Conservation (phyloP, 2,888 invertebrate species). For the Tinea trinotella region DNA sequence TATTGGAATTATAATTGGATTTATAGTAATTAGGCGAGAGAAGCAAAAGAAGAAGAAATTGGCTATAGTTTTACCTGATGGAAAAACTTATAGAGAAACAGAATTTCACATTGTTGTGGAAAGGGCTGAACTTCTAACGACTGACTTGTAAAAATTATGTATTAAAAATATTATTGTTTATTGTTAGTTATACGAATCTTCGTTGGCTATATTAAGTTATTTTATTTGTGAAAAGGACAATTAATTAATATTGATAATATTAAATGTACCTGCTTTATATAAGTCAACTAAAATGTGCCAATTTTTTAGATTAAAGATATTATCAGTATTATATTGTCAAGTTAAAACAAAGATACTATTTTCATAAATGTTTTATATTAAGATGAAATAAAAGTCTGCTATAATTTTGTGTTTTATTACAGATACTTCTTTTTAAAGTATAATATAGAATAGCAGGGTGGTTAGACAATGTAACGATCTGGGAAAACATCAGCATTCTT, state of each 20-base stretch:
- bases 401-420: too few relatives aligned
- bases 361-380: background rate
- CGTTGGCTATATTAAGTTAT: too few relatives aligned
- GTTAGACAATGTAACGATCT: too few relatives aligned
- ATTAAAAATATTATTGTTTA: too few relatives aligned
- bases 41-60: slow-evolving; percentile 74
- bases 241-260: too few relatives aligned
- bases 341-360: slow-evolving; percentile 1
- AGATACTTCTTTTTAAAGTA: too few relatives aligned
- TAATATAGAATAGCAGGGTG: too few relatives aligned
- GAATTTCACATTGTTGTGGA: slow-evolving; percentile 90
- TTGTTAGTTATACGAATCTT: too few relatives aligned
- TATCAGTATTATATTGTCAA: background rate
- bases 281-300: slow-evolving; percentile 10
- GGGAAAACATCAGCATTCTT: too few relatives aligned
- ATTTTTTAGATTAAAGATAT: slow-evolving; percentile 5
- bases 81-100: slow-evolving; percentile 86
- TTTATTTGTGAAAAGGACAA: too few relatives aligned
- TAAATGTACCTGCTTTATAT: background rate
- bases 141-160: slow-evolving; percentile 67
- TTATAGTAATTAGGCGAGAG: slow-evolving; percentile 57
- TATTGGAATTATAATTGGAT: slow-evolving; percentile 56
- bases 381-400: background rate
- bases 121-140: slow-evolving; percentile 85
- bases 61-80: slow-evolving; percentile 84